phyloP scores from a whole-genome alignment of 2,888 invertebrate species.

The Mycalesis mineus region DNA sequence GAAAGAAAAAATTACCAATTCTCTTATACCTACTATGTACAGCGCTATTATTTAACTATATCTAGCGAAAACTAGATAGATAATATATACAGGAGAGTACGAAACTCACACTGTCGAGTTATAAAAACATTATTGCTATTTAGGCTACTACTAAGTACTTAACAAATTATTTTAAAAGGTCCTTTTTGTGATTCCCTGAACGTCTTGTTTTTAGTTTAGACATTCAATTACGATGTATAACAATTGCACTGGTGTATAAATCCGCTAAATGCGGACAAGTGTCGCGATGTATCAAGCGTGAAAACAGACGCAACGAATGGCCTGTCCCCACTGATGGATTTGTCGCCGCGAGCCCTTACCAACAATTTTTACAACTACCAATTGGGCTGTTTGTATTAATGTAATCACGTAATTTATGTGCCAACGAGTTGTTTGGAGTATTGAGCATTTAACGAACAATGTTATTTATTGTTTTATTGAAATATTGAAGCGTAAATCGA shows the following conservation, averaged over 20 bases:
- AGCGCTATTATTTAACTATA: too few species aligned
- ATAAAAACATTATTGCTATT: too few species aligned
- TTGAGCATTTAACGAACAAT: too few species aligned
- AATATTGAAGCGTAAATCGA: too few species aligned
- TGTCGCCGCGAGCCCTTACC: slow-evolving; percentile 70
- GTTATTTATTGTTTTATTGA: too few species aligned
- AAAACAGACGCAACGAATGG: slow-evolving; percentile 74
- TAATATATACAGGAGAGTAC: too few species aligned
- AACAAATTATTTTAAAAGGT: background rate
- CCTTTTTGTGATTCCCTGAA: background rate
- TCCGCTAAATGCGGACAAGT: slow-evolving; percentile 70
- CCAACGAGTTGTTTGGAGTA: background rate
- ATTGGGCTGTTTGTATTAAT: slow-evolving; percentile 19
- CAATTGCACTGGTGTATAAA: slow-evolving; percentile 56
- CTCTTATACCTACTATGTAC: too few species aligned
- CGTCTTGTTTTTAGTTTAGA: slow-evolving; percentile 16
- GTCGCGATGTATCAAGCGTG: slow-evolving; percentile 71
- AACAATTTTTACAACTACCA: slow-evolving; percentile 34
- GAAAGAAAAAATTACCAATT: too few species aligned
- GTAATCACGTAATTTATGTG: slow-evolving; percentile 1
- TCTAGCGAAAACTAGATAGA: too few species aligned
- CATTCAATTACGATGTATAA: slow-evolving; percentile 54
- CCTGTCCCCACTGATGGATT: slow-evolving; percentile 75
- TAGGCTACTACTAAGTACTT: too few species aligned
- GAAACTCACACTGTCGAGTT: too few species aligned